phyloP scores from a whole-genome alignment of 2,888 invertebrate genomes.

The Ennomos fuscantarius region DNA sequence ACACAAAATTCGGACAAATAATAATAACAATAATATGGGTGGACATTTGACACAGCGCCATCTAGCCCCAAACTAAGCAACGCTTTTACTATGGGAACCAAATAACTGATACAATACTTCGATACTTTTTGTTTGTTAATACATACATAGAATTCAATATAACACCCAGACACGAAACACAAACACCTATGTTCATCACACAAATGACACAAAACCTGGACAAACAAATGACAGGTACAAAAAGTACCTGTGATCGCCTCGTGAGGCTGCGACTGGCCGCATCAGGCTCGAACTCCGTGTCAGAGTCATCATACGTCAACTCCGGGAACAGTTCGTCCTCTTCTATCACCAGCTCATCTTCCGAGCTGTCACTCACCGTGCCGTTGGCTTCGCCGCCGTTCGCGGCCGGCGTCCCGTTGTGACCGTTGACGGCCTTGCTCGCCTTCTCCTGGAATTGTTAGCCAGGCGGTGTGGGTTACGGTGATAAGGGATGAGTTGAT shows the following conservation, averaged over 20 bases:
- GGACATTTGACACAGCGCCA: too few species aligned
- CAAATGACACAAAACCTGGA: background rate
- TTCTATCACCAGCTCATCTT: slow-evolving; percentile 59
- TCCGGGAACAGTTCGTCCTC: slow-evolving; percentile 80
- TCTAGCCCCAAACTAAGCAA: too few species aligned
- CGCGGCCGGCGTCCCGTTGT: slow-evolving; percentile 52
- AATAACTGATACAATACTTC: too few species aligned
- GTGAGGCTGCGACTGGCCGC: slow-evolving; percentile 69
- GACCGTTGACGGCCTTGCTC: slow-evolving; percentile 47
- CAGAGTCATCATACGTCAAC: slow-evolving; percentile 74
- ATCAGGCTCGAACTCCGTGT: slow-evolving; percentile 65
- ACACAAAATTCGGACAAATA: too few species aligned
- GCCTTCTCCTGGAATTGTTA: slow-evolving; percentile 57
- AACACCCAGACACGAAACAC: slow-evolving; percentile 1
- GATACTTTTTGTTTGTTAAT: too few species aligned
- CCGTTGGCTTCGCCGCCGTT: slow-evolving; percentile 57
- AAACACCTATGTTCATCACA: slow-evolving; percentile 16
- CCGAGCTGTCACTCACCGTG: slow-evolving; percentile 66
- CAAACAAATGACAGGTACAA: slow-evolving; percentile 45
- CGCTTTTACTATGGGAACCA: too few species aligned
- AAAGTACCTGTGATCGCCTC: slow-evolving; percentile 75
- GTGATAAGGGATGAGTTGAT: background rate
- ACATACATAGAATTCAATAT: too few species aligned
- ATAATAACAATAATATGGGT: too few species aligned
- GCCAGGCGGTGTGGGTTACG: slow-evolving; percentile 1